These are phyloP conservation scores for Nomada goodeniana DNA, from an alignment of 2,888 invertebrate species.

Conservation along the genomic window DNA sequence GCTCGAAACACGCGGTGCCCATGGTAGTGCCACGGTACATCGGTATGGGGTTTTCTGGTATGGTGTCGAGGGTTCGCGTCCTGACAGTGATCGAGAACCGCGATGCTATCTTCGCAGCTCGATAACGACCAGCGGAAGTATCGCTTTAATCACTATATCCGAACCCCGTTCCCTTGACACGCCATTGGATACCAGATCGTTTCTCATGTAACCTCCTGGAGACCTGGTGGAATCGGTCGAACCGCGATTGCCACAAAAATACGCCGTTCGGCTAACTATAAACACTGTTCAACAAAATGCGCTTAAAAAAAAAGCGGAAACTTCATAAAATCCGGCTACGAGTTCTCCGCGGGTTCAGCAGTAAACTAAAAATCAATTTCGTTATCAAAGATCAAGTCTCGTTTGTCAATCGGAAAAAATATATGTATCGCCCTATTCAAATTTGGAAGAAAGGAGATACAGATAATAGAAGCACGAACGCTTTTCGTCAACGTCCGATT, in stretches of 20 bases:
- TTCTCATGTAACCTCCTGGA: constrained; percentile 47
- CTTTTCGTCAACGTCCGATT: too few relatives aligned
- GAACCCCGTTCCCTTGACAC: constrained; percentile 69
- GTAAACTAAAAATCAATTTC: too few relatives aligned
- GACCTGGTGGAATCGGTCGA: constrained; percentile 13
- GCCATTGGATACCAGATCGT: constrained; percentile 61
- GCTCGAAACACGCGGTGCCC: constrained; percentile 28
- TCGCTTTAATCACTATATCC: constrained; percentile 83
- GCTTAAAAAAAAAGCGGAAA: not conserved
- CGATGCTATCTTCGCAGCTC: constrained; percentile 78
- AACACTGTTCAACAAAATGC: not conserved
- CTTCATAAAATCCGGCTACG: too few relatives aligned
- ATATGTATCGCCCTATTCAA: too few relatives aligned
- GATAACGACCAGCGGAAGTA: constrained; percentile 81
- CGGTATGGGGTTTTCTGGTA: constrained; percentile 60
- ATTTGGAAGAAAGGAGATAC: too few relatives aligned
- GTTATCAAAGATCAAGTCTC: too few relatives aligned
- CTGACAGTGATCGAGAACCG: constrained; percentile 80
- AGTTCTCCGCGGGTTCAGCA: too few relatives aligned
- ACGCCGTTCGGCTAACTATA: not conserved
- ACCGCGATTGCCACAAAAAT: not conserved
- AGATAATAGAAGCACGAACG: too few relatives aligned
- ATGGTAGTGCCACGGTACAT: constrained; percentile 47
- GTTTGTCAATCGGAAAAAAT: too few relatives aligned
- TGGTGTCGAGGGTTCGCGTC: constrained; percentile 62